These are phyloP conservation scores for Nebria brevicollis DNA, from an alignment of 2,888 invertebrate species.

Conservation along the genomic window DNA sequence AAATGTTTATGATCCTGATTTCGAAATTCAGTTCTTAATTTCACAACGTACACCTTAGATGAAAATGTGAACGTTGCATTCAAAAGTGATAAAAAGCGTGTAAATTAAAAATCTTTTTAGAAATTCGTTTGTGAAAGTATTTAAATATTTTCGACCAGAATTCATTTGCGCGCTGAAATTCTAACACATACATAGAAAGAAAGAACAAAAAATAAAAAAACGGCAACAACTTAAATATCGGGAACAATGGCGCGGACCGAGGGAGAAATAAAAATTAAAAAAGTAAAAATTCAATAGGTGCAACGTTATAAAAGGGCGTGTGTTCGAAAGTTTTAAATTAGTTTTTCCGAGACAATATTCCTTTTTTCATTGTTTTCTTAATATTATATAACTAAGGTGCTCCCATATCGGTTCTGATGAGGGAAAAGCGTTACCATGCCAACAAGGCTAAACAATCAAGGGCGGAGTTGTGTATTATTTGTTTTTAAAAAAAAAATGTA, in stretches of 20 bases:
- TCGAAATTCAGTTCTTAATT: constrained; percentile 24
- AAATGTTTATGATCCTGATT: not conserved
- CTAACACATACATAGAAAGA: not conserved
- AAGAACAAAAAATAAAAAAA: not conserved
- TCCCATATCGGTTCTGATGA: constrained; percentile 32
- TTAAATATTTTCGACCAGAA: not conserved
- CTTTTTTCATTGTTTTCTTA: constrained; percentile 31
- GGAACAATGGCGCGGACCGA: constrained; percentile 17
- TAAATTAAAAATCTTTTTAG: constrained; percentile 40
- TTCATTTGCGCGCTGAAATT: not conserved
- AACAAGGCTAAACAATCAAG: constrained; percentile 33
- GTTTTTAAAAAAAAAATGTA: constrained; percentile 9
- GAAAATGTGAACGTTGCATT: constrained; percentile 25
- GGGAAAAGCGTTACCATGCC: constrained; percentile 25
- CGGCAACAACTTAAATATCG: constrained; percentile 5
- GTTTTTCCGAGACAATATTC: constrained; percentile 30
- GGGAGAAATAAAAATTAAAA: constrained; percentile 6
- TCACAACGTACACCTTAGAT: constrained; percentile 16
- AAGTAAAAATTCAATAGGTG: constrained; percentile 33
- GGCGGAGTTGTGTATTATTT: constrained; percentile 11
- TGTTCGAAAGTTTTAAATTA: constrained; percentile 30
- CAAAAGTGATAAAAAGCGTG: constrained; percentile 39
- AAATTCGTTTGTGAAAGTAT: constrained; percentile 40
- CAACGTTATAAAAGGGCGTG: constrained; percentile 5
- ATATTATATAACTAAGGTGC: constrained; percentile 10